Base-by-base conservation (phyloP, 2,797 vertebrate species). In the Danio jaintianensis region DNA sequence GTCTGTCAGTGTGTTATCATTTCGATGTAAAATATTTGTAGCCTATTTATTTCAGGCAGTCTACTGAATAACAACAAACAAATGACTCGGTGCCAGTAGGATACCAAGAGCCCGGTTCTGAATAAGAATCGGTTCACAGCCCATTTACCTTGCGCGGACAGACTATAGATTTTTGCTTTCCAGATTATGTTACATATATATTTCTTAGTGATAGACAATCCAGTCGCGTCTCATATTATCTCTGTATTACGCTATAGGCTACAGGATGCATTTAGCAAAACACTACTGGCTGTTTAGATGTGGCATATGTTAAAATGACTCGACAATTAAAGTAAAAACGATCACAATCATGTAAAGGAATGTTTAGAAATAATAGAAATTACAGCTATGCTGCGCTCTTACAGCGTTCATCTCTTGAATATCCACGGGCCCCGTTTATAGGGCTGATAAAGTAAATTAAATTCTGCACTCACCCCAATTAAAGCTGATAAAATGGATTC, bases 401-500 rank as follows among this genome's bases (percentile, higher is more conserved):
- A 16, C 3, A 20, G 59, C 40, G 15, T 52, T 13, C 12, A 53
- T 7, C 22, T 16, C 16, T 71, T 13, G 13, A 58, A 75, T 52
- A 64, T 50, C 74, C 6, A 29, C 45, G 58, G 77, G 67, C 47
- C 67, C 47, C 20, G 36, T 63, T 71, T 70, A 3, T 79, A 29
- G 8, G 48, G 38, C n/a, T 18, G 5, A 40, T 56, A 40, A 50
- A 47, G 67, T 62, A 4, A 62, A 79, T 61, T 6, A 9, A 62
- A 78, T 48, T 48, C 6, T 18, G 7, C 16, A 77, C 85, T 86
- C 70, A 86, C 85, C 80, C 38, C 47, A 40, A 11, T 43, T 62
- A 43, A 78, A 56, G 71, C 79, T 20, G 18, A 63, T 38, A 52
- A 20, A 59, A 36, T 63, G 43, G 29, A 55, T 66, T 77, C 73